Evolutionary conservation across 2,888 invertebrate genomes (phyloP).

Genomic region (Meteorus cinctellus): DNA sequence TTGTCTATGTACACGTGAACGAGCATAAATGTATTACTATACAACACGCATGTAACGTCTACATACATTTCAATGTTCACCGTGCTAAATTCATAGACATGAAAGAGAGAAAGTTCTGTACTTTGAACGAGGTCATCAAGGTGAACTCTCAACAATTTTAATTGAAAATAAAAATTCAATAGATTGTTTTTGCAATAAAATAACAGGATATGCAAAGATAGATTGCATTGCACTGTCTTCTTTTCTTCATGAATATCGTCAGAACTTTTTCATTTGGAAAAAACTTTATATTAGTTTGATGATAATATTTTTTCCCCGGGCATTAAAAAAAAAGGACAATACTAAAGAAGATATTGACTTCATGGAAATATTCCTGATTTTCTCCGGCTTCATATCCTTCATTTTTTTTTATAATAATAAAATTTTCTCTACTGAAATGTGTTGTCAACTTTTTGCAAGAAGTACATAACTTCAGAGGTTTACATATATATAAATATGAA

Average conservation of each 20-base stretch:
- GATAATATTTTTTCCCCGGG: neutral
- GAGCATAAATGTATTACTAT: neutral
- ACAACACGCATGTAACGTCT: neutral
- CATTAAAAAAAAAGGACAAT: neutral
- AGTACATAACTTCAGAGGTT: neutral
- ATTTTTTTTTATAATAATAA: neutral
- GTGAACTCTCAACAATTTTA: conserved; percentile 45
- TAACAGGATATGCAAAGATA: conserved; percentile 28
- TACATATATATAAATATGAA: conserved; percentile 30
- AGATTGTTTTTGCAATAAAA: conserved; percentile 26
- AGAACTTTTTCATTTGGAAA: conserved; percentile 14
- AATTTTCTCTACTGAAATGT: neutral
- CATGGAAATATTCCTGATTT: neutral
- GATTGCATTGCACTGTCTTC: conserved; percentile 21
- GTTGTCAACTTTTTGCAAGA: neutral
- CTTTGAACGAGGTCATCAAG: conserved; percentile 22
- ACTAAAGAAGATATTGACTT: neutral
- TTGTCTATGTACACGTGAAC: neutral
- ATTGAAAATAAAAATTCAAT: conserved; percentile 49
- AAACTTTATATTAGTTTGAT: neutral
- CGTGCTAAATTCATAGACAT: neutral
- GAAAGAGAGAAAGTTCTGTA: conserved; percentile 6
- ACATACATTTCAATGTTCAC: neutral
- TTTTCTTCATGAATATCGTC: neutral
- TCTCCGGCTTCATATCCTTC: neutral